Conservation (phyloP, 2,888 invertebrate genomes). For the Ochlodes sylvanus region DNA sequence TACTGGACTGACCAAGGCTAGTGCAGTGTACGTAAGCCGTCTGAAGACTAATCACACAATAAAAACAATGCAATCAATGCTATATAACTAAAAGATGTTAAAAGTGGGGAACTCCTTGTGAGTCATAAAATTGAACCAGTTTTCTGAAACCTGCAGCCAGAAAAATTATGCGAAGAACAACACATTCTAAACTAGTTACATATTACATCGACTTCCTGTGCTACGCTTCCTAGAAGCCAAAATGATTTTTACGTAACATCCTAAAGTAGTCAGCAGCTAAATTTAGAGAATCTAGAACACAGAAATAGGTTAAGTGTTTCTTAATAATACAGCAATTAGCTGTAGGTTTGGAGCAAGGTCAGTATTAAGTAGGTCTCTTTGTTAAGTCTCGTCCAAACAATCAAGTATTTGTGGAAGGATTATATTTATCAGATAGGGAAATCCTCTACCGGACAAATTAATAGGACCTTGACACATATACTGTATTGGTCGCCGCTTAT, state of each 20-base stretch:
- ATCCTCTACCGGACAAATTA: constrained; percentile 61
- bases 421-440: constrained; percentile 51
- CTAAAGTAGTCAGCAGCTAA: constrained; percentile 48
- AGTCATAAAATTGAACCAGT: constrained; percentile 42
- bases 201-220: constrained; percentile 39
- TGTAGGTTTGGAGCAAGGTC: constrained; percentile 65
- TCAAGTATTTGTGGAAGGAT: constrained; percentile 46
- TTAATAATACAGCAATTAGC: constrained; percentile 79
- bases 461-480: constrained; percentile 73
- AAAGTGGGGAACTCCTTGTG: constrained; percentile 39
- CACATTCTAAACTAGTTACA: constrained; percentile 42
- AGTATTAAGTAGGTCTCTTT: constrained; percentile 58
- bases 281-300: constrained; percentile 67
- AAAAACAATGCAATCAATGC: constrained; percentile 31
- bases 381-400: constrained; percentile 48
- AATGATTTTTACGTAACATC: constrained; percentile 58
- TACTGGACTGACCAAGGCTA: constrained; percentile 24
- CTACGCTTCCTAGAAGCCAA: constrained; percentile 57
- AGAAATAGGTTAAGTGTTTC: constrained; percentile 80
- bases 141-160: constrained; percentile 28
- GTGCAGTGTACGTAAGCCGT: neutral
- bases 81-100: neutral
- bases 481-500: constrained; percentile 54
- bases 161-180: constrained; percentile 43
- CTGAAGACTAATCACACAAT: neutral